A percentile compares a stretch with the other conserved stretches of the same genome.
Conservation (phyloP, 2,888 invertebrate genomes). For the Agriopis marginaria region DNA sequence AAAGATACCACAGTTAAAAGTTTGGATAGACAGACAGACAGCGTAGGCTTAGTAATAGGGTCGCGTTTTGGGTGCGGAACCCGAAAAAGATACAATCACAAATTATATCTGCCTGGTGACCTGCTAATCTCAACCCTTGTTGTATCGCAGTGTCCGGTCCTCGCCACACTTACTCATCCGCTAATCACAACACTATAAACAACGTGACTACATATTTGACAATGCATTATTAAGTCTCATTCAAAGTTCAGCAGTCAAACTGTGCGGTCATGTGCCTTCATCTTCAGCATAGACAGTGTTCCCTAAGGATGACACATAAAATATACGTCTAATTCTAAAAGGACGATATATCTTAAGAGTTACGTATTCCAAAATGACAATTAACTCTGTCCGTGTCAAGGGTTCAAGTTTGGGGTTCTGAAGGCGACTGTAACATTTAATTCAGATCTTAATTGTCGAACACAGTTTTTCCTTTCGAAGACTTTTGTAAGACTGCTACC, state of each 20-base stretch:
- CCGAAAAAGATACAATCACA: too few species aligned
- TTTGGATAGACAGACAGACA: too few species aligned
- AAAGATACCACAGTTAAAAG: too few species aligned
- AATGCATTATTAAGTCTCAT: background rate
- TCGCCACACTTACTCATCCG: background rate
- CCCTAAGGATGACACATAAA: background rate
- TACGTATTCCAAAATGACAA: too few species aligned
- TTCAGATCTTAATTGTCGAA: too few species aligned
- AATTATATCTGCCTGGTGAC: too few species aligned
- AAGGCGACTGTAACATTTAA: background rate
- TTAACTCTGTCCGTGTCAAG: background rate
- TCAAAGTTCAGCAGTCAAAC: background rate
- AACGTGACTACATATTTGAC: background rate
- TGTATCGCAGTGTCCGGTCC: background rate
- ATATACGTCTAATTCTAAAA: too few species aligned
- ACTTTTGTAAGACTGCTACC: background rate
- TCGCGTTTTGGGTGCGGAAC: too few species aligned
- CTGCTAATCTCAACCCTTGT: background rate
- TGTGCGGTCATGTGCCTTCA: background rate
- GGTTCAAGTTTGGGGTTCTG: background rate
- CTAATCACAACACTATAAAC: background rate
- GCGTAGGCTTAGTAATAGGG: too few species aligned
- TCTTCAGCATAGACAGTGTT: background rate
- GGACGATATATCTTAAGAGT: too few species aligned
- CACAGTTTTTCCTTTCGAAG: background rate